phyloP scores from a whole-genome alignment of 2,888 invertebrate genomes.

The Pollenia angustigena region DNA sequence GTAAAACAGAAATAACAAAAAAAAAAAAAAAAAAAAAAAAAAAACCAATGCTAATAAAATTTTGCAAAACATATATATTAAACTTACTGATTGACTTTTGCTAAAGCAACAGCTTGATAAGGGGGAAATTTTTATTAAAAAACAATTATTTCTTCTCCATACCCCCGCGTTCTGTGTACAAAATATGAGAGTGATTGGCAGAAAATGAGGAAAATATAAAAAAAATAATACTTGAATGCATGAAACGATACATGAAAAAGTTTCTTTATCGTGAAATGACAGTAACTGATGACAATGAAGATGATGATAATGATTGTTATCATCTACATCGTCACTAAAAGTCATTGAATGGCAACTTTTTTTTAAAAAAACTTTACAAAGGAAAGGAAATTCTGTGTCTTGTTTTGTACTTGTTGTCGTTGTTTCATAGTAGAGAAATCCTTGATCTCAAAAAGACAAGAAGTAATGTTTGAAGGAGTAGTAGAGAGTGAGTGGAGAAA shows the following conservation, averaged over 20 bases:
- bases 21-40: constrained; percentile 54
- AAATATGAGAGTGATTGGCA: not conserved
- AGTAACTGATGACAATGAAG: constrained; percentile 58
- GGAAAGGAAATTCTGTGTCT: not conserved
- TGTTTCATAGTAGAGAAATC: not conserved
- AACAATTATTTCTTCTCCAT: constrained; percentile 22
- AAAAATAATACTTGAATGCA: not conserved
- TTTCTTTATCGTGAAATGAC: constrained; percentile 37
- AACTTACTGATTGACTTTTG: constrained; percentile 58
- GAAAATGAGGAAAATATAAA: constrained; percentile 4
- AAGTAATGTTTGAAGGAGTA: no score
- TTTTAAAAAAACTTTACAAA: not conserved
- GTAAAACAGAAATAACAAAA: constrained; percentile 5
- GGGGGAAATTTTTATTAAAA: constrained; percentile 33
- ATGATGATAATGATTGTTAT: constrained; percentile 34
- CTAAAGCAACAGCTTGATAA: constrained; percentile 17
- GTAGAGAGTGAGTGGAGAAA: no score
- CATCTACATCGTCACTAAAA: constrained; percentile 27
- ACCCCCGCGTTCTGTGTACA: not conserved
- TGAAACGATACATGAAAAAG: constrained; percentile 6
- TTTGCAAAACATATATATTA: not conserved
- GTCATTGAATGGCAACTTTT: not conserved
- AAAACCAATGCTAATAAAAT: constrained; percentile 44
- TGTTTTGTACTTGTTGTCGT: not conserved
- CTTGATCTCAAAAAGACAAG: not conserved